phyloP scores from a whole-genome alignment of 2,888 invertebrate genomes.

The Flexamia atlantica region DNA sequence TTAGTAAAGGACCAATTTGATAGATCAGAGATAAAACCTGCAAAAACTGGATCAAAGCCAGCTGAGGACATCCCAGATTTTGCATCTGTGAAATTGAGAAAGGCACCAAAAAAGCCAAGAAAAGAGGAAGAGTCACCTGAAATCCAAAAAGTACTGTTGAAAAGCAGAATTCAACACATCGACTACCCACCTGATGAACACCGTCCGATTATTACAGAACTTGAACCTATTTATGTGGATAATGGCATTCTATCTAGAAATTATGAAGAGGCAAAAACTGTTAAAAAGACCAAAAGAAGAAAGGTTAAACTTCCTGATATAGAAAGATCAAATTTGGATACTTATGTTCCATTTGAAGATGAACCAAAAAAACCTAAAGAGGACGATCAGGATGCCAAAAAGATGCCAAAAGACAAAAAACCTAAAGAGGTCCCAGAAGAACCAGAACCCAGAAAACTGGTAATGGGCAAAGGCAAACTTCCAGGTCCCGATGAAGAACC shows the following conservation, averaged over 20 bases:
- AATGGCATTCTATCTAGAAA: slow-evolving; percentile 72
- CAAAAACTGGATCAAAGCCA: slow-evolving; percentile 64
- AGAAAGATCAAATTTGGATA: slow-evolving; percentile 69
- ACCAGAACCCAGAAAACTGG: slow-evolving; percentile 74
- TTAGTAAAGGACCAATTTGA: slow-evolving; percentile 66
- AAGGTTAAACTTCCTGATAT: slow-evolving; percentile 68
- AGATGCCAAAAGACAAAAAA: slow-evolving; percentile 74
- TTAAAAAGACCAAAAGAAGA: slow-evolving; percentile 70
- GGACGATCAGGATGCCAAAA: slow-evolving; percentile 71
- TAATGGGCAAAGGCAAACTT: slow-evolving; percentile 77
- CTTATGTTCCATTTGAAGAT: slow-evolving; percentile 69
- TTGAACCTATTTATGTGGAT: slow-evolving; percentile 70
- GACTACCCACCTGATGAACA: slow-evolving; percentile 75
- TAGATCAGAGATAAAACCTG: slow-evolving; percentile 74
- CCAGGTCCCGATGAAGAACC: slow-evolving; percentile 71
- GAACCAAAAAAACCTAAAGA: slow-evolving; percentile 61
- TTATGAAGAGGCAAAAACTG: slow-evolving; percentile 71
- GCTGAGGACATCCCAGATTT: slow-evolving; percentile 79
- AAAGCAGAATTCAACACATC: slow-evolving; percentile 82
- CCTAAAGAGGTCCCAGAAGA: slow-evolving; percentile 73
- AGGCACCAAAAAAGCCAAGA: slow-evolving; percentile 75
- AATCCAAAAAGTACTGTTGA: slow-evolving; percentile 83
- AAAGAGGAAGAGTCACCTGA: slow-evolving; percentile 74
- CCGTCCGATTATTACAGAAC: slow-evolving; percentile 72
- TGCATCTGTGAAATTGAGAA: slow-evolving; percentile 77